phyloP scores from a whole-genome alignment of 2,113 vertebrate genomes.

The Carassius gibelio region DNA sequence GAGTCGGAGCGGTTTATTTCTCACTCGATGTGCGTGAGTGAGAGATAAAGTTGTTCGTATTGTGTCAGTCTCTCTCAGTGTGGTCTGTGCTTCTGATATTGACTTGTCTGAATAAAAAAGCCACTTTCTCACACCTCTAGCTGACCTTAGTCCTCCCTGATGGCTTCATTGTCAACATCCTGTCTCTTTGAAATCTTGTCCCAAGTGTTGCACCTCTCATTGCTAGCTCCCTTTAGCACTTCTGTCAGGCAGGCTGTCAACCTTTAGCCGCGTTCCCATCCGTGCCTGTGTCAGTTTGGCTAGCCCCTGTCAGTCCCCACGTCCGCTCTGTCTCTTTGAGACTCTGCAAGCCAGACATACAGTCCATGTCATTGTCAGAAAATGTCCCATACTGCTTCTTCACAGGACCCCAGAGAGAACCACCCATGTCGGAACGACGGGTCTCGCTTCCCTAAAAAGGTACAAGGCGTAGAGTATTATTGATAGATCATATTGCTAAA shows the following conservation, averaged over 20 bases:
- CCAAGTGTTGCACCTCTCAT: slow-evolving; percentile 15
- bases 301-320: slow-evolving; percentile 34
- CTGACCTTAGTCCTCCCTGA: slow-evolving; percentile 39
- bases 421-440: slow-evolving; percentile 55
- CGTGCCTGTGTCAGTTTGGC: slow-evolving; percentile 28
- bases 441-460: slow-evolving; percentile 59
- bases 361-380: slow-evolving; percentile 52
- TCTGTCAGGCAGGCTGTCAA: slow-evolving; percentile 26
- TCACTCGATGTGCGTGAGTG: background rate
- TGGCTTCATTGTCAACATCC: slow-evolving; percentile 32
- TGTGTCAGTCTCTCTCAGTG: slow-evolving; percentile 31
- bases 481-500: background rate
- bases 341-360: slow-evolving; percentile 12
- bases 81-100: background rate
- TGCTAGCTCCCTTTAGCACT: background rate
- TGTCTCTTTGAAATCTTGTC: slow-evolving; percentile 50
- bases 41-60: background rate
- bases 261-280: slow-evolving; percentile 1
- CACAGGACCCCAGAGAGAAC: slow-evolving; percentile 61
- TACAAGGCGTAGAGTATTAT: slow-evolving; percentile 43
- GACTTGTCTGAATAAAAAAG: slow-evolving; percentile 29
- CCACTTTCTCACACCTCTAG: slow-evolving; percentile 10
- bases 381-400: slow-evolving; percentile 56
- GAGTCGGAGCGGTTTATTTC: slow-evolving; percentile 7
- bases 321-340: slow-evolving; percentile 19